phyloP scores from a whole-genome alignment of 2,797 vertebrate genomes.

The Kryptolebias ocellatus region DNA sequence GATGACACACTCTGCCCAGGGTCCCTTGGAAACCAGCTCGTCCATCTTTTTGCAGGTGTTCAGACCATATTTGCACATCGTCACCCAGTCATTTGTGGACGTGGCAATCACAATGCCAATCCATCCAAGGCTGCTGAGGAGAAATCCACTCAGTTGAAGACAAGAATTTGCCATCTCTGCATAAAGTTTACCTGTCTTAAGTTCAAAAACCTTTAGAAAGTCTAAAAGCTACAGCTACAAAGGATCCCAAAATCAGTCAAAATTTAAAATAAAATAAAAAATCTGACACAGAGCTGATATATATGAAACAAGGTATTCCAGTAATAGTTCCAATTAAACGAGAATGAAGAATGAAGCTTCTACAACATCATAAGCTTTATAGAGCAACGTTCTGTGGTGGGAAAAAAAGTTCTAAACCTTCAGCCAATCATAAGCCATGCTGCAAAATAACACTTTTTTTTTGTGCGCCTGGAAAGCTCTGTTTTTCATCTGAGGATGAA shows the following conservation, averaged over 20 bases:
- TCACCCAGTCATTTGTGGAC: constrained; percentile 95
- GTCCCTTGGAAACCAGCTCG: constrained; percentile 89
- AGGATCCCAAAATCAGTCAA: neutral
- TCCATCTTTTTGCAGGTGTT: constrained; percentile 95
- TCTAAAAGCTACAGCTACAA: neutral
- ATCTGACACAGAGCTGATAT: constrained; percentile 6
- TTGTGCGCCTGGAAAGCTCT: constrained; percentile 21
- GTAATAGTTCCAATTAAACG: constrained; percentile 40
- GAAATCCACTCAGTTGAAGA: constrained; percentile 89
- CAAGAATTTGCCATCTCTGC: constrained; percentile 89
- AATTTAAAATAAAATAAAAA: neutral
- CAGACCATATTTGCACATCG: constrained; percentile 90
- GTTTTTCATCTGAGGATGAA: constrained; percentile 1
- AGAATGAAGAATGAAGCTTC: constrained; percentile 25
- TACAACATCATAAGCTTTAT: constrained; percentile 63
- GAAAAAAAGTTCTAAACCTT: constrained; percentile 49
- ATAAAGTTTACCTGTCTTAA: constrained; percentile 18
- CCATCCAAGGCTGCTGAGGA: constrained; percentile 91
- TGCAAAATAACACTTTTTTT: constrained; percentile 18
- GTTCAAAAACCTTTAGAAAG: constrained; percentile 6
- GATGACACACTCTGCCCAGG: constrained; percentile 95
- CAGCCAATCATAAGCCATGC: constrained; percentile 71
- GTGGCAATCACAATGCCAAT: constrained; percentile 91
- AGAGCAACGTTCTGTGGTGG: constrained; percentile 31
- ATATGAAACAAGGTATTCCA: constrained; percentile 56